Evolutionary conservation across 2,113 vertebrate genomes (phyloP), one percentile per base, ranked within the genome.

Genomic region (Morone saxatilis): DNA sequence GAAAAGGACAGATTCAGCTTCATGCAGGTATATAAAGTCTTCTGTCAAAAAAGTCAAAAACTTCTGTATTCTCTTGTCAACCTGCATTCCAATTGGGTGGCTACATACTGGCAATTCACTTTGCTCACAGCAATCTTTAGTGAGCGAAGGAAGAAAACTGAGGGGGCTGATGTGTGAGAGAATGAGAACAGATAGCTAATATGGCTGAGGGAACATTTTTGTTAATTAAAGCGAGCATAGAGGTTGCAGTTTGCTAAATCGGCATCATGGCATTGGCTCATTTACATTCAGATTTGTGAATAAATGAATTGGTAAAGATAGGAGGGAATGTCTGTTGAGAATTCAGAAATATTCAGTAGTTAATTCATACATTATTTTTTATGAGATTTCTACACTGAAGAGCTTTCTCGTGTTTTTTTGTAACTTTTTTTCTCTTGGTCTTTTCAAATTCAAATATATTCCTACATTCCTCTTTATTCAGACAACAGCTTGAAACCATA

Each of bases 91-190:
- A 22, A 10, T 17, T 67, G 25, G 14, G 51, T 14, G 50, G 71
- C 22, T 66, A 20, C 5, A 45, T 31, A 36, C 17, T 19, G 75
- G 22, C 38, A 48, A 48, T 71, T 54, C 61, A 51, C 51, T 22
- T 70, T 53, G 22, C 45, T 57, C 38, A 75, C 22, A 75, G 57
- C 43, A 25, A 45, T 66, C 22, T 31, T 53, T 65, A 56, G n/a
- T 47, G 59, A 68, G 45, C 38, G 36, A 38, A 47, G 63, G 19
- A 41, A 43, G 63, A 36, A 65, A 31, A 51, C 11, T 60, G 54
- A 79, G 45, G 38, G 59, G 67, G 43, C 22, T 48, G 60, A 48
- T 51, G 59, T 71, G 54, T n/a, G 75, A 74, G 74, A 70, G 59
- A 75, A 66, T 22, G 38, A 71, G 69, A 70, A 51, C 31, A 50